Conservation (phyloP, 2,888 invertebrate genomes). For the Eupithecia exiguata region DNA sequence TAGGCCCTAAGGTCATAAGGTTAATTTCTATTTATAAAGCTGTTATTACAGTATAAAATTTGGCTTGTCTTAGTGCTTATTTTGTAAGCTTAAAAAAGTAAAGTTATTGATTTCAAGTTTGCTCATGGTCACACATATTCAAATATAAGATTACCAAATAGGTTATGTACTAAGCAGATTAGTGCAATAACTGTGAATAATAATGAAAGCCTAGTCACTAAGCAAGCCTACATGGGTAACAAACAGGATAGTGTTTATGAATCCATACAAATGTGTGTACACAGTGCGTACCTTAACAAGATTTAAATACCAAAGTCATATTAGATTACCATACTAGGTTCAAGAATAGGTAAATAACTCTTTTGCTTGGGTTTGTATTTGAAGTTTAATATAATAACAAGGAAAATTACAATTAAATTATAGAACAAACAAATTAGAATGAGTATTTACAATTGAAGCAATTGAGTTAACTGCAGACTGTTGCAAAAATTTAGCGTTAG, state of each 20-base stretch:
- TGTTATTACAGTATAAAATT: too few relatives aligned
- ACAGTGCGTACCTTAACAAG: conserved; percentile 65
- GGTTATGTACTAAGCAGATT: conserved; percentile 23
- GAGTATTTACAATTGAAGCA: too few relatives aligned
- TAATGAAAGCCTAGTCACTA: conserved; percentile 62
- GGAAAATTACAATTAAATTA: too few relatives aligned
- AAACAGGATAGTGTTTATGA: conserved; percentile 73
- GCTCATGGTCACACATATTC: background rate
- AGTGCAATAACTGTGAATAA: conserved; percentile 29
- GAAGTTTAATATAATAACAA: background rate
- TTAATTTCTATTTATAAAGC: too few relatives aligned
- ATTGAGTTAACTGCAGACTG: too few relatives aligned
- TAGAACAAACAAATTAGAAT: too few relatives aligned
- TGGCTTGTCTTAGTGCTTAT: too few relatives aligned
- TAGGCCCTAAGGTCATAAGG: too few relatives aligned
- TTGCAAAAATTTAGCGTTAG: too few relatives aligned
- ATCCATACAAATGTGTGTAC: conserved; percentile 69
- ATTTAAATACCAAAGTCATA: conserved; percentile 79
- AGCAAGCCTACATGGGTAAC: conserved; percentile 63
- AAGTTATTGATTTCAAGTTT: too few relatives aligned
- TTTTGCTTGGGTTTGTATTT: conserved; percentile 57
- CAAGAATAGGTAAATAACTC: conserved; percentile 52
- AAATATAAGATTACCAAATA: background rate
- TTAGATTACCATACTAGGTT: conserved; percentile 71
- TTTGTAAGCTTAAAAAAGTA: too few relatives aligned